phyloP scores from a whole-genome alignment of 2,797 vertebrate species.

The Lacerta agilis region DNA sequence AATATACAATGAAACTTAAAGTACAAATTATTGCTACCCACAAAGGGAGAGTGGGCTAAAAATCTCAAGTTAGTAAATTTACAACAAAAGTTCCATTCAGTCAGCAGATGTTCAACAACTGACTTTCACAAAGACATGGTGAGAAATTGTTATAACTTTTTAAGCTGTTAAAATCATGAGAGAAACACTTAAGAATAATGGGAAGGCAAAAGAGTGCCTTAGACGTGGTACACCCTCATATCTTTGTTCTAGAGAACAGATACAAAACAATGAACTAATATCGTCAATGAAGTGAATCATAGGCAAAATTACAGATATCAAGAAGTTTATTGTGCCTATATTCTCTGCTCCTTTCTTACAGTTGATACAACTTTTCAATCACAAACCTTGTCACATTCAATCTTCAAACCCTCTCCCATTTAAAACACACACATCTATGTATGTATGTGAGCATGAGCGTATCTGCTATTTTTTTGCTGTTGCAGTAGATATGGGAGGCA shows the following conservation, averaged over 20 bases:
- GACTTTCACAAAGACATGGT: background rate
- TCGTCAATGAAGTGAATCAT: constrained; percentile 6
- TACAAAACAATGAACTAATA: constrained; percentile 13
- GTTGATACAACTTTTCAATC: background rate
- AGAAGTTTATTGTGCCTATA: background rate
- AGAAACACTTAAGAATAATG: constrained; percentile 2
- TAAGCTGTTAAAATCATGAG: background rate
- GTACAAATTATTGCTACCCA: background rate
- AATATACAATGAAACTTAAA: background rate
- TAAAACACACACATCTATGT: too few species aligned
- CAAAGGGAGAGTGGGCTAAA: background rate
- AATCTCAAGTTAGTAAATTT: background rate
- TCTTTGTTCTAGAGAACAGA: background rate
- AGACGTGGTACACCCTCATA: background rate
- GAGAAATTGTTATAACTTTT: background rate
- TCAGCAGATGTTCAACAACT: background rate
- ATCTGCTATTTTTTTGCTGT: too few species aligned
- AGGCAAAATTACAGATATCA: constrained; percentile 7
- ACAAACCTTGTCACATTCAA: background rate
- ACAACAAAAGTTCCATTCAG: background rate
- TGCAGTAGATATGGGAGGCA: too few species aligned
- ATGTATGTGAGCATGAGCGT: too few species aligned
- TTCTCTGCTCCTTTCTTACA: background rate
- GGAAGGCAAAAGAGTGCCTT: background rate
- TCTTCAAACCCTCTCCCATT: background rate